Percentiles rank a stretch among this genome's conserved stretches.
Evolutionary conservation across 2,888 invertebrate genomes (phyloP).

Genomic region (Buathra laborator): DNA sequence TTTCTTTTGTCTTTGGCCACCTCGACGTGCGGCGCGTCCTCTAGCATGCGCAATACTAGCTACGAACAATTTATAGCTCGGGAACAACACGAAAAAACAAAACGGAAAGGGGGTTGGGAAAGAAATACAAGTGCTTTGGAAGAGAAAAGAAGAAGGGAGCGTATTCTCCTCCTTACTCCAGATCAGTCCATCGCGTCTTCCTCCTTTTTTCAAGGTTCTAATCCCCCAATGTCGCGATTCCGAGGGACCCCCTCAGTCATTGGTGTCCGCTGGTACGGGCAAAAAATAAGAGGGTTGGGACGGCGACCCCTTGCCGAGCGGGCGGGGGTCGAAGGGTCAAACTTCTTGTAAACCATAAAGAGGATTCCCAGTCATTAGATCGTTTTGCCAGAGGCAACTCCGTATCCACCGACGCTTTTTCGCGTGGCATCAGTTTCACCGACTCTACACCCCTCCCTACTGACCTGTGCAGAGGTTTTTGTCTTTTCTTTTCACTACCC

Average conservation of each 20-base stretch:
- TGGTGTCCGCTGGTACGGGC: slow-evolving; percentile 54
- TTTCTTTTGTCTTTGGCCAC: slow-evolving; percentile 82
- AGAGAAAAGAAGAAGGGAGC: slow-evolving; percentile 57
- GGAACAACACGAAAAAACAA: slow-evolving; percentile 67
- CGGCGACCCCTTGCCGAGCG: slow-evolving; percentile 3
- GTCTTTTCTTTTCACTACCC: slow-evolving; percentile 73
- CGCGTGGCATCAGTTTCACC: slow-evolving; percentile 30
- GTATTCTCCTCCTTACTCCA: slow-evolving; percentile 22
- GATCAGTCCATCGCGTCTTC: slow-evolving; percentile 28
- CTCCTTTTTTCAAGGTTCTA: slow-evolving; percentile 48
- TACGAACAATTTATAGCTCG: slow-evolving; percentile 82
- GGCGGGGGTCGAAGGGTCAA: slow-evolving; percentile 78
- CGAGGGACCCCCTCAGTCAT: slow-evolving; percentile 54
- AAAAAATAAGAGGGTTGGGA: slow-evolving; percentile 61
- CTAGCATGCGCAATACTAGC: slow-evolving; percentile 76
- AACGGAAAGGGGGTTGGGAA: not conserved
- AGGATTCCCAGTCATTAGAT: slow-evolving; percentile 83
- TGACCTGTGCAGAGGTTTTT: slow-evolving; percentile 62
- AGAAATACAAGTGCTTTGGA: slow-evolving; percentile 56
- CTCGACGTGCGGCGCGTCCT: slow-evolving; percentile 77
- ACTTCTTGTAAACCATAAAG: slow-evolving; percentile 85
- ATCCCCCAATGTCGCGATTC: slow-evolving; percentile 60
- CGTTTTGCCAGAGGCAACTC: slow-evolving; percentile 74
- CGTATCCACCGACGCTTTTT: slow-evolving; percentile 44
- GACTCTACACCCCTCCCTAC: slow-evolving; percentile 23